Base-by-base conservation (phyloP, 2,797 vertebrate genomes). In the Lagocephalus sceleratus region DNA sequence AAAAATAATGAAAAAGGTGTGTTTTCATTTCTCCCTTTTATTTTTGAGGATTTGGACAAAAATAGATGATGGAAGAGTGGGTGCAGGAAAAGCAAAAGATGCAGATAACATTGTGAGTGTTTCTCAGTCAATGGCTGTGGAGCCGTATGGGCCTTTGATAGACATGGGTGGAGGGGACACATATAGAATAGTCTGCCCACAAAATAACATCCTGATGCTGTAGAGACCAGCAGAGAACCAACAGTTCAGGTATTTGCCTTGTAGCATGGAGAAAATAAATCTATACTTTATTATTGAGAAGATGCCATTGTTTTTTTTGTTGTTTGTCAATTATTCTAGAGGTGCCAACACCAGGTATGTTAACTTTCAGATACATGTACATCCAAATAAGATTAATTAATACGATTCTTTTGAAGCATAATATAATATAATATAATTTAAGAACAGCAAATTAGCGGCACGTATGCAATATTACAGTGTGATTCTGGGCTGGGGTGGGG, bases 1-100 rank as follows among this genome's bases (percentile, higher is more conserved):
- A 76, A 71, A 76, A 84, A 83, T 84, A 80, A 89, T 85, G 80
- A 86, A 87, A 71, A 87, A 85, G 76, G 76, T 85, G 82, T 88
- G 79, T 85, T 89, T 88, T 87, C 73, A 88, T 87, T 90, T 86
- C 69, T 63, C 63, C 51, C 67, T 69, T 85, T 77, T 85, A 85
- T 84, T 86, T 35, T 85, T 77, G 63, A 55, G 72, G 56, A 84
- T 86, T 54, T 23, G 62, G 76, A 76, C 80, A 85, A 88, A 83
- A 85, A 83, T 75, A 82, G 77, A 84, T 78, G 71, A 71, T 67
- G 74, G 57, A 65, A 44, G 72, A 70, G 66, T 52, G 68, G 61
- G 70, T 47, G 68, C 50, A 60, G 71, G 57, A 51, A 71, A 60
- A 49, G 63, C 60, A 61, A 47, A 43, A 40, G 66, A 77, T 26